Evolutionary conservation across 2,797 vertebrate genomes (phyloP).

Genomic region (Morelia viridis): DNA sequence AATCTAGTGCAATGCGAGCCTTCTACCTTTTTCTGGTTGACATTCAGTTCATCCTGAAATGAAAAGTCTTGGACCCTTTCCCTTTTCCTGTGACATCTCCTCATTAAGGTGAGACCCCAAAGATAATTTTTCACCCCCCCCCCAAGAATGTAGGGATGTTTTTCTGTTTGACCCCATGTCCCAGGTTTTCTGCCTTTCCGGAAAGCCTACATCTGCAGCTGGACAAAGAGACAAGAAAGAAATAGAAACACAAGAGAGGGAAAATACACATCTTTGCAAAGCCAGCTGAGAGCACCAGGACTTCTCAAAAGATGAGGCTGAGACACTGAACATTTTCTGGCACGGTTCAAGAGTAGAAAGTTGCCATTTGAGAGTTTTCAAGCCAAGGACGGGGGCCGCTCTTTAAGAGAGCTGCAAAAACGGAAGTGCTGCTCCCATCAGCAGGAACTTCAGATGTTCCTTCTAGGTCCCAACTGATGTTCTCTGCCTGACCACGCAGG

Average conservation of each 20-base stretch:
- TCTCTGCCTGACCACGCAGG: not conserved
- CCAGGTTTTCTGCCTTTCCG: not conserved
- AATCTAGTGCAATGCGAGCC: conserved; percentile 36
- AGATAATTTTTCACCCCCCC: conserved; percentile 49
- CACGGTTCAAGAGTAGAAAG: no score
- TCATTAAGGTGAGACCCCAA: conserved; percentile 31
- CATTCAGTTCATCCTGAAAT: conserved; percentile 6
- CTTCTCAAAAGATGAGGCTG: conserved; percentile 5
- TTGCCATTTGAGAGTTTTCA: no score
- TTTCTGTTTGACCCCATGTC: not conserved
- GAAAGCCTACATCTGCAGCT: not conserved
- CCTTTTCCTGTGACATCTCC: conserved; percentile 51
- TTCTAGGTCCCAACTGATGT: no score
- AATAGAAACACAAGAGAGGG: not conserved
- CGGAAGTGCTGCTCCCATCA: not conserved
- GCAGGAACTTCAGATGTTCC: not conserved
- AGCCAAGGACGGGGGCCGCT: no score
- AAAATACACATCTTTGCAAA: not conserved
- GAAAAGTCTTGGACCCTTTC: conserved; percentile 57
- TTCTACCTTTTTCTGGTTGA: conserved; percentile 58
- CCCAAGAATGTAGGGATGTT: conserved; percentile 42
- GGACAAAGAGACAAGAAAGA: conserved; percentile 35
- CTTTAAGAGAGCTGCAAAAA: not conserved
- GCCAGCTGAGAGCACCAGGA: not conserved
- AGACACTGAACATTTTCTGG: not conserved